phyloP scores from a whole-genome alignment of 2,888 invertebrate genomes.

The Teinopalpus imperialis region DNA sequence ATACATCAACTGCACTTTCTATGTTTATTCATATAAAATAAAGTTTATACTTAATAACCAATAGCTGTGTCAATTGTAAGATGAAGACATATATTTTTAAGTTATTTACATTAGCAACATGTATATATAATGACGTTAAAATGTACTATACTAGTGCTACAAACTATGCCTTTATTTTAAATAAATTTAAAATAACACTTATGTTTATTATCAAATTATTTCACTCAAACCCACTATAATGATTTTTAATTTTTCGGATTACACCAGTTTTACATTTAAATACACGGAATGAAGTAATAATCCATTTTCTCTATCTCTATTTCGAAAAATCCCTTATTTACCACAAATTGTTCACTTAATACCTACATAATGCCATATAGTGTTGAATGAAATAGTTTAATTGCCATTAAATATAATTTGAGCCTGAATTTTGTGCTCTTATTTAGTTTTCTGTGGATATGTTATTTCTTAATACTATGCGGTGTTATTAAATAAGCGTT shows the following conservation, averaged over 20 bases:
- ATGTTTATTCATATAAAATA: no score
- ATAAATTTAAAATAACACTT: slow-evolving; percentile 23
- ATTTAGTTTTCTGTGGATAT: slow-evolving; percentile 66
- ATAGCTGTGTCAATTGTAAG: no score
- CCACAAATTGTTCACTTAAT: no score
- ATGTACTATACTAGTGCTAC: slow-evolving; percentile 16
- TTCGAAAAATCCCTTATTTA: no score
- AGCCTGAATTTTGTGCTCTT: slow-evolving; percentile 71
- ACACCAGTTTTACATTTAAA: no score
- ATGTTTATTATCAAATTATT: slow-evolving; percentile 24
- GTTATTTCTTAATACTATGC: slow-evolving; percentile 69
- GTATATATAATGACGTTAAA: slow-evolving; percentile 18
- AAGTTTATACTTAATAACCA: no score
- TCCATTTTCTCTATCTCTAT: not conserved
- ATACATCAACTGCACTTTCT: no score
- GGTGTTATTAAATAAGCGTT: slow-evolving; percentile 23
- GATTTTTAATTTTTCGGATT: not conserved
- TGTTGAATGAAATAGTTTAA: slow-evolving; percentile 56
- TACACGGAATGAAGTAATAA: not conserved
- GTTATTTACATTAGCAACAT: slow-evolving; percentile 22
- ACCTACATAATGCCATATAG: no score
- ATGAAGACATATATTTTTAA: slow-evolving; percentile 17
- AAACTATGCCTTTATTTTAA: slow-evolving; percentile 10
- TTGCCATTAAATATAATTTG: slow-evolving; percentile 57
- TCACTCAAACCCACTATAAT: slow-evolving; percentile 23